Evolutionary conservation across 1,140 invertebrate genomes (phyloP), one percentile per base, ranked within the genome.

Genomic region (Nephila pilipes): DNA sequence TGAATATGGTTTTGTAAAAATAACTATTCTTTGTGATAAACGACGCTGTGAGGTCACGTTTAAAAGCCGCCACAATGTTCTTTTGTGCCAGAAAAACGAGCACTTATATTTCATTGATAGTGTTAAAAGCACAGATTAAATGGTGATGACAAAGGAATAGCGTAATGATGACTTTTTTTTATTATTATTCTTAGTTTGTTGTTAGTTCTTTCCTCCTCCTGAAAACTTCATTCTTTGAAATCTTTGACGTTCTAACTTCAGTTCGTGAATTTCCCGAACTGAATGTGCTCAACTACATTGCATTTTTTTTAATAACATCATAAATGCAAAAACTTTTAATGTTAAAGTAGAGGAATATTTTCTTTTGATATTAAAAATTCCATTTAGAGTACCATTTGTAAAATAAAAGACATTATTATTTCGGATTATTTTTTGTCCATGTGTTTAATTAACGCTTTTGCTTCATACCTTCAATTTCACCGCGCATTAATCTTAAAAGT

Each of bases 51-150:
- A 87, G 83, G 91, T n/a, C 79, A 18, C 58, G 20, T 93, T 93
- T 93, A 93, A 93, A 93, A 55, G 80, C 38, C 63, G n/a, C 58
- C n/a, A 63, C 79, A 92, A 69, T 85, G 91, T 93, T 93, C 91
- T 79, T 93, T 87, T 93, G 91, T 93, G 16, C 5, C 12, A 54
- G 91, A 93, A 93, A 93, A 93, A 93, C 91, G 91, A 87, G 83
- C 85, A 93, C 91, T 93, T 93, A 93, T 93, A 93, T 79, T 93
- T 93, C 91, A 93, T 93, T 93, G 91, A 93, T 93, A 87, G 91
- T 93, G 85, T 93, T 93, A 93, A 87, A 93, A 58, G 63, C 63
- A 25, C 85, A 60, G 91, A 93, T 93, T 93, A 93, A 93, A 93
- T 60, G 32, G 25, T 32, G 85, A 93, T 63, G 58, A 87, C 65